These are phyloP conservation scores for Drosophila kuntzei DNA, from an alignment of 2,888 invertebrate species.

Conservation along the genomic window DNA sequence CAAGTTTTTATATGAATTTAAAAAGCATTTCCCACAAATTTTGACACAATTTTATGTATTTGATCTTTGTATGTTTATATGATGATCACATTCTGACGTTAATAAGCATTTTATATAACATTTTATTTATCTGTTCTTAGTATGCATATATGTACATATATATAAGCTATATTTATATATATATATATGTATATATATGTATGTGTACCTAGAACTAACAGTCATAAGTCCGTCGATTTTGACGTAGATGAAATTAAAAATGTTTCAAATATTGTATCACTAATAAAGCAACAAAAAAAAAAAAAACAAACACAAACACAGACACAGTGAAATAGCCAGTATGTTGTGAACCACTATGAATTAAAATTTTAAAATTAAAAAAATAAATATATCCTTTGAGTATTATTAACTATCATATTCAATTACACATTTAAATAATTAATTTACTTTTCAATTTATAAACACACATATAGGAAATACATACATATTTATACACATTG, in stretches of 20 bases:
- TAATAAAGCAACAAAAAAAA: slow-evolving; percentile 1
- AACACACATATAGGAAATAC: slow-evolving; percentile 1
- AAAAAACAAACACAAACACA: background rate
- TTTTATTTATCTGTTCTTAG: slow-evolving; percentile 18
- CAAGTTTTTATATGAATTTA: slow-evolving; percentile 45
- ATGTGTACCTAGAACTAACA: slow-evolving; percentile 17
- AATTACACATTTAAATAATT: slow-evolving; percentile 13
- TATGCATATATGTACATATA: slow-evolving; percentile 18
- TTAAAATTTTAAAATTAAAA: background rate
- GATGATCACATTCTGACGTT: slow-evolving; percentile 9
- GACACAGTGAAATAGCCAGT: slow-evolving; percentile 1
- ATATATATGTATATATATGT: slow-evolving; percentile 12
- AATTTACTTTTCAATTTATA: slow-evolving; percentile 28
- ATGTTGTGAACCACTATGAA: slow-evolving; percentile 15
- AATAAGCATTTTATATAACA: slow-evolving; percentile 24
- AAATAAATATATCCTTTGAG: slow-evolving; percentile 3
- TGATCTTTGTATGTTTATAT: slow-evolving; percentile 36
- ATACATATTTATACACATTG: slow-evolving; percentile 27
- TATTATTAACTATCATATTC: slow-evolving; percentile 22
- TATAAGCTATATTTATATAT: background rate
- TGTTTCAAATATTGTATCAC: slow-evolving; percentile 5
- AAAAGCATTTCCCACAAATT: slow-evolving; percentile 48
- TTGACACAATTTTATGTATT: slow-evolving; percentile 43
- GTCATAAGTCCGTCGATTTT: slow-evolving; percentile 20
- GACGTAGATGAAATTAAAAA: slow-evolving; percentile 16